These are phyloP conservation scores for Rugalucina vietnamica DNA, from an alignment of 2,888 invertebrate genomes.

Conservation along the genomic window DNA sequence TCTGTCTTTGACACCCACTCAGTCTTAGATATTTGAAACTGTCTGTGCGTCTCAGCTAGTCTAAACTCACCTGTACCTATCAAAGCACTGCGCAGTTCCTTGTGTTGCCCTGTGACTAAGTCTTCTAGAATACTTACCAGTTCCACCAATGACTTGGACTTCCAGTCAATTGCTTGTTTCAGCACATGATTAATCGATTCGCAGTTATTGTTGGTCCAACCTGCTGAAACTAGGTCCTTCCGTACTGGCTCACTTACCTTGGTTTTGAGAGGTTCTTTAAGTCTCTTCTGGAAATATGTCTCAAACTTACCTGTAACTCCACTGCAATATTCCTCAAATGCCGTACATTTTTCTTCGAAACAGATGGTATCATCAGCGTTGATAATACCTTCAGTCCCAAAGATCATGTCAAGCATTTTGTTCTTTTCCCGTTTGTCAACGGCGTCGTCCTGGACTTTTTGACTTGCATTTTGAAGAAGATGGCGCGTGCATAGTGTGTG, in stretches of 20 bases:
- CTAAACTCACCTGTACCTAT: not conserved
- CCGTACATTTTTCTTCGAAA: too few relatives aligned
- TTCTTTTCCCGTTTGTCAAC: constrained; percentile 1
- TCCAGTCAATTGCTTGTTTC: too few relatives aligned
- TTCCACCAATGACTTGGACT: not conserved
- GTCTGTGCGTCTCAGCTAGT: not conserved
- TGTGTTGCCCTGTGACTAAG: not conserved
- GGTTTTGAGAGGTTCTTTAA: not conserved
- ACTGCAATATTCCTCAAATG: not conserved
- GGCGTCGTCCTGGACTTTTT: constrained; percentile 18
- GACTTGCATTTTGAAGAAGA: constrained; percentile 15
- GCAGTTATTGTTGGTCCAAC: not conserved
- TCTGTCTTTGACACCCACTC: not conserved
- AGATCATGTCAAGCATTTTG: constrained; percentile 15
- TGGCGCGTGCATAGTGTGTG: constrained; percentile 31
- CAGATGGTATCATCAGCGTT: constrained; percentile 23
- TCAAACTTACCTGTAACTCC: not conserved
- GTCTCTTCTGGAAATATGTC: not conserved
- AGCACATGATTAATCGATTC: not conserved
- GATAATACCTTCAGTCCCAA: constrained; percentile 24
- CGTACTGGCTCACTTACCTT: not conserved
- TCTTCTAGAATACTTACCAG: not conserved
- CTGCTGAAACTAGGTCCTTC: not conserved
- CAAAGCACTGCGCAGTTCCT: not conserved
- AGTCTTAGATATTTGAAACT: not conserved